Conservation (phyloP, 2,797 vertebrate genomes). For the Neostethus bicornis region DNA sequence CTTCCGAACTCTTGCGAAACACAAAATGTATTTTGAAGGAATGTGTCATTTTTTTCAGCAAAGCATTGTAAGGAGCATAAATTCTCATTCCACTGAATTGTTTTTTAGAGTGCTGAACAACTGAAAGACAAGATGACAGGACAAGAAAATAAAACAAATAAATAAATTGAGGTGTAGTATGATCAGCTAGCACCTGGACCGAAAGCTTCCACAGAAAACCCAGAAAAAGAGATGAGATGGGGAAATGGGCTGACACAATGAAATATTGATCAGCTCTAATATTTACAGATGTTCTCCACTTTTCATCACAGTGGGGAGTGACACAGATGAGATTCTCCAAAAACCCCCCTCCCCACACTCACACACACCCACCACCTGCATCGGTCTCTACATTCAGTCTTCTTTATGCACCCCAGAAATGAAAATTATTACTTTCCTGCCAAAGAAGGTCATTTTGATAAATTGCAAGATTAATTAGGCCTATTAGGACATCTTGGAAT, state of each 20-base stretch:
- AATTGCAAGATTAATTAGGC: conserved; percentile 60
- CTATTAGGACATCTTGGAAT: conserved; percentile 43
- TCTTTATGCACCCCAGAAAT: conserved; percentile 30
- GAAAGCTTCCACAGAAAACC: no score
- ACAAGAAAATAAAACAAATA: no score
- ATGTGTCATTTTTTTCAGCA: not conserved
- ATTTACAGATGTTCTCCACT: conserved; percentile 72
- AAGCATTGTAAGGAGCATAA: not conserved
- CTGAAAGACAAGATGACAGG: not conserved
- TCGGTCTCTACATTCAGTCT: conserved; percentile 29
- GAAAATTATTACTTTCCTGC: conserved; percentile 47
- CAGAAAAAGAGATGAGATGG: conserved; percentile 10
- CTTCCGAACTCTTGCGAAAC: not conserved
- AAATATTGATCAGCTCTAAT: conserved; percentile 77
- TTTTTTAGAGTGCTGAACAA: not conserved
- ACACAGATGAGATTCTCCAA: conserved; percentile 24
- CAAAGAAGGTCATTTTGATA: conserved; percentile 65
- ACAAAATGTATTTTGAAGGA: not conserved
- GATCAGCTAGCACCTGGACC: no score
- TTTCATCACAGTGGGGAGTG: conserved; percentile 45
- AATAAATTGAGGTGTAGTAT: not conserved
- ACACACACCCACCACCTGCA: conserved; percentile 50
- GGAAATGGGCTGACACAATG: conserved; percentile 49
- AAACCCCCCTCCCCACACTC: conserved; percentile 9
- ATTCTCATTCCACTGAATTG: not conserved